A percentile compares a stretch with the other conserved stretches of the same genome.
phyloP scores from a whole-genome alignment of 2,888 invertebrate genomes.

The Fabriciana adippe region DNA sequence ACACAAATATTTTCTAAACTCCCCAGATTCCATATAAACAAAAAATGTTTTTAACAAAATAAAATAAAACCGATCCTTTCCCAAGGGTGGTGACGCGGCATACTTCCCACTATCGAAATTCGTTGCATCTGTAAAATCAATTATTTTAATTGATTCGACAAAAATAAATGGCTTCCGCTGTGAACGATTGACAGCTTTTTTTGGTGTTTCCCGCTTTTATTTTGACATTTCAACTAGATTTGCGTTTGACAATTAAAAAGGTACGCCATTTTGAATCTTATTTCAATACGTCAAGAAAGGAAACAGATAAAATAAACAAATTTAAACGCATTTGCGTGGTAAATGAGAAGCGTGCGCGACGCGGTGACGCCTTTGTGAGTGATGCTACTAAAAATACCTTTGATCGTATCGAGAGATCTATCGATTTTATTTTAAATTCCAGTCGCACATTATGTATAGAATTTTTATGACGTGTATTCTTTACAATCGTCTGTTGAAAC shows the following conservation, averaged over 20 bases:
- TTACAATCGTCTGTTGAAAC: constrained; percentile 22
- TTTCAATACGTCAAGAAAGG: not conserved
- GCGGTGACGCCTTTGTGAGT: constrained; percentile 57
- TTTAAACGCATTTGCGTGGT: constrained; percentile 18
- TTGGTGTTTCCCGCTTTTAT: constrained; percentile 66
- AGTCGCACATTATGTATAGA: constrained; percentile 27
- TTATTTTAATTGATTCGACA: constrained; percentile 78
- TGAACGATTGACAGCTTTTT: constrained; percentile 67
- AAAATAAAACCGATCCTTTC: constrained; percentile 14
- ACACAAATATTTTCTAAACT: too few relatives aligned
- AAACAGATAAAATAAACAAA: constrained; percentile 7
- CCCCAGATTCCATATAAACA: too few relatives aligned
- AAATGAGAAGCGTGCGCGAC: constrained; percentile 41
- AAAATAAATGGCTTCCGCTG: constrained; percentile 73
- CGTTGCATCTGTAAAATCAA: constrained; percentile 71
- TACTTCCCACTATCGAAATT: constrained; percentile 43
- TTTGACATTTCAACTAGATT: constrained; percentile 34
- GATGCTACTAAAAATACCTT: constrained; percentile 66
- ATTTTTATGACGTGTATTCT: constrained; percentile 30
- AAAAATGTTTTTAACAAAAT: not conserved
- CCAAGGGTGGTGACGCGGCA: constrained; percentile 22
- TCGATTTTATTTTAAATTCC: constrained; percentile 35
- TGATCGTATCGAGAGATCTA: constrained; percentile 53
- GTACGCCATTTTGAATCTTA: constrained; percentile 27
- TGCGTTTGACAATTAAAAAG: constrained; percentile 8